These are phyloP conservation scores for Helostoma temminkii DNA, from an alignment of 2,797 vertebrate species.

Conservation along the genomic window DNA sequence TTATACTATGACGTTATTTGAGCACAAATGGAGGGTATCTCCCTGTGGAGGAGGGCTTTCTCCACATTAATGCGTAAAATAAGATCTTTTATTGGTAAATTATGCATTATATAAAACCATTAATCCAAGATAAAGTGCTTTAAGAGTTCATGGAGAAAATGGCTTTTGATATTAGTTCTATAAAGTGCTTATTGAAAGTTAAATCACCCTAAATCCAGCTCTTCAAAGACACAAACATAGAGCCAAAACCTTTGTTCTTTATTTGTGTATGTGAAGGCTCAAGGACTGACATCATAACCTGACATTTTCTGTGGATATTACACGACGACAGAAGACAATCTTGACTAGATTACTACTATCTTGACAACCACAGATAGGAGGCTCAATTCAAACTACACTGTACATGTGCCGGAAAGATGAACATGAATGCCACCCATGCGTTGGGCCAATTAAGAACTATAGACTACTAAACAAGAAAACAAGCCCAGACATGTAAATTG, in stretches of 20 bases:
- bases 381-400: constrained; percentile 14
- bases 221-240: constrained; percentile 21
- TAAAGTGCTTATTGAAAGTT: constrained; percentile 44
- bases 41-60: constrained; percentile 16
- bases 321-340: neutral
- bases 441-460: no score
- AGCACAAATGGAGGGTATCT: constrained; percentile 50
- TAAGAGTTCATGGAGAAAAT: constrained; percentile 23
- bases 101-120: constrained; percentile 15
- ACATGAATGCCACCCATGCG: neutral
- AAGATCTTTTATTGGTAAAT: constrained; percentile 27
- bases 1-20: constrained; percentile 14
- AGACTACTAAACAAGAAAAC: constrained; percentile 3
- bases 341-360: neutral
- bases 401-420: constrained; percentile 8
- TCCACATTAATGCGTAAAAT: constrained; percentile 22
- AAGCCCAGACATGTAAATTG: constrained; percentile 15
- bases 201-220: constrained; percentile 47
- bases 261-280: constrained; percentile 25
- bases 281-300: constrained; percentile 40
- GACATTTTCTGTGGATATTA: constrained; percentile 48
- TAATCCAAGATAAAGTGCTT: constrained; percentile 31
- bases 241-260: constrained; percentile 13
- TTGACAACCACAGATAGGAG: constrained; percentile 22
- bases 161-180: constrained; percentile 29